phyloP scores from a whole-genome alignment of 2,797 vertebrate genomes.

The Morus bassanus region DNA sequence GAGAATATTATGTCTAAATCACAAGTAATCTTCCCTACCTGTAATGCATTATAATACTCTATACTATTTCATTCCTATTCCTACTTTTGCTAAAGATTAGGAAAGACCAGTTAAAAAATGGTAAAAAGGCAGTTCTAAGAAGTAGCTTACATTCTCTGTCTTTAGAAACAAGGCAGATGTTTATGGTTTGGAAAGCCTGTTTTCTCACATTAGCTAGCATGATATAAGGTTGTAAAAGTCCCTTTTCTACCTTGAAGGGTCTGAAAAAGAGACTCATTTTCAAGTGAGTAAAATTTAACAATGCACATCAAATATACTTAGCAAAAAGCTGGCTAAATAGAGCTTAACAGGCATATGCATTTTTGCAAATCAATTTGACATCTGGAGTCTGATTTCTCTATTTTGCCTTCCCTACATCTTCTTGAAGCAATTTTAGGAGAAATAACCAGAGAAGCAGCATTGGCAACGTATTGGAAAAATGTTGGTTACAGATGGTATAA shows the following conservation, averaged over 20 bases:
- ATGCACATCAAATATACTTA: not conserved
- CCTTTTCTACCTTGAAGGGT: not conserved
- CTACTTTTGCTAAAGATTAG: not conserved
- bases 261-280: not conserved
- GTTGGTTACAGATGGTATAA: conserved; percentile 21
- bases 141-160: not conserved
- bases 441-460: not conserved
- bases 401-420: not conserved
- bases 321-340: not conserved
- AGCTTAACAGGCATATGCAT: not conserved
- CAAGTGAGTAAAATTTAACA: not conserved
- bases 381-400: not conserved
- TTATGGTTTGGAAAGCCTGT: not conserved
- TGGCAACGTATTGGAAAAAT: not conserved
- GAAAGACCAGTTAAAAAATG: not conserved
- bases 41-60: not conserved
- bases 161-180: not conserved
- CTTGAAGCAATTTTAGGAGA: not conserved
- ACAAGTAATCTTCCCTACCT: not conserved
- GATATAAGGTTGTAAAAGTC: not conserved
- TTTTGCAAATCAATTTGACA: not conserved
- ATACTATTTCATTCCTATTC: not conserved
- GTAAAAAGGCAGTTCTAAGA: not conserved
- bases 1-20: not conserved
- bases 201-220: not conserved